Conservation (phyloP, 2,797 vertebrate species). For the Aldrovandia affinis region DNA sequence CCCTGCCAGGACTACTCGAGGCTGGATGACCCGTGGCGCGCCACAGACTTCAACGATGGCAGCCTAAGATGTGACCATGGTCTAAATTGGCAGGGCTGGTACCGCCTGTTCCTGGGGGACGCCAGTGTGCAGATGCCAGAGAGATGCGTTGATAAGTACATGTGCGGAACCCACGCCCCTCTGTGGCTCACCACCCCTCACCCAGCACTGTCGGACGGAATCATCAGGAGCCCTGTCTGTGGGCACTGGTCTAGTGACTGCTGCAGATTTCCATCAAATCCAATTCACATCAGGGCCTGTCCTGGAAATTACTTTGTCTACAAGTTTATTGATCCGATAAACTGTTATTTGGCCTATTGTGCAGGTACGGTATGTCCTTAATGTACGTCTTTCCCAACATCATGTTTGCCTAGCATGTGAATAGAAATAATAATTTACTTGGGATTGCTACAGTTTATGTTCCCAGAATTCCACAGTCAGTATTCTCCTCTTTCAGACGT, state of each 20-base stretch:
- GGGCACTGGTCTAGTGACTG: accelerated
- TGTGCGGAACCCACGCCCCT: constrained; percentile 57
- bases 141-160: constrained; percentile 34
- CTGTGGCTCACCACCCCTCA: constrained; percentile 53
- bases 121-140: constrained; percentile 57
- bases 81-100: constrained; percentile 60
- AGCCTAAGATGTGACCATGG: constrained; percentile 29
- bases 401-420: no score
- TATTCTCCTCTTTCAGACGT: background rate
- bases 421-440: no score
- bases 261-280: background rate
- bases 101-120: constrained; percentile 53
- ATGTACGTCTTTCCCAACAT: no score
- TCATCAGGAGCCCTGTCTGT: constrained; percentile 52
- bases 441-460: no score
- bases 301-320: constrained; percentile 59
- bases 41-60: constrained; percentile 21
- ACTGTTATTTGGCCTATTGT: constrained; percentile 49
- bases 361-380: constrained; percentile 56
- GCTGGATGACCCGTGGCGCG: constrained; percentile 60
- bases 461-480: no score
- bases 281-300: constrained; percentile 63
- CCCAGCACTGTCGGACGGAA: constrained; percentile 43
- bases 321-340: constrained; percentile 42
- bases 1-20: constrained; percentile 56